These are phyloP conservation scores for Gryon sp. DNA, from an alignment of 1,140 invertebrate species.

Conservation along the genomic window DNA sequence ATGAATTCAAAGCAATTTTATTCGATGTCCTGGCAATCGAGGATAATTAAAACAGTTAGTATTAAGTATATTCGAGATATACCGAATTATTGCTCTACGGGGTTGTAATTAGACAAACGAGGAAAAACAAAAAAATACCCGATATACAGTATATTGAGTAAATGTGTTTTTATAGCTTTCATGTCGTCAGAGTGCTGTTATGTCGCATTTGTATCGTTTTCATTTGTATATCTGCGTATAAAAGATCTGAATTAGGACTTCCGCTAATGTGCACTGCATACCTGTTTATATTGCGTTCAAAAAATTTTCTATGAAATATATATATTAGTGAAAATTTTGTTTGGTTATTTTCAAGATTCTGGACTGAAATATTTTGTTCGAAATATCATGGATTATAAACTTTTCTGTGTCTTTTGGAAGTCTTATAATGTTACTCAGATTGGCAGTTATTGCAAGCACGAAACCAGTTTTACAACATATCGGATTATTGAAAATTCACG, in stretches of 20 bases:
- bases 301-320: no score
- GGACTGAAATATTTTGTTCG: no score
- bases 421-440: constrained; percentile 44
- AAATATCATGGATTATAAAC: no score
- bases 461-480: constrained; percentile 50
- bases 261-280: no score
- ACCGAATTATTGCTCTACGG: constrained; percentile 17
- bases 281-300: no score
- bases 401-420: no score
- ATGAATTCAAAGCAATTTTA: constrained; percentile 26
- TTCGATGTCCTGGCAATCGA: constrained; percentile 7
- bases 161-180: neutral
- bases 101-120: constrained; percentile 26
- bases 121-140: constrained; percentile 31
- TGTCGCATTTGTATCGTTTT: constrained; percentile 34
- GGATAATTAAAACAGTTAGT: constrained; percentile 39
- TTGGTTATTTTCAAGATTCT: no score
- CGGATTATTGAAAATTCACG: constrained; percentile 55
- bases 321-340: no score
- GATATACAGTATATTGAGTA: no score
- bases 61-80: constrained; percentile 13
- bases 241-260: no score
- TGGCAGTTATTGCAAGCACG: constrained; percentile 27
- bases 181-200: neutral
- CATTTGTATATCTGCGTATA: no score